Evolutionary conservation across 2,113 vertebrate genomes (phyloP).

Genomic region (Archocentrus centrarchus): DNA sequence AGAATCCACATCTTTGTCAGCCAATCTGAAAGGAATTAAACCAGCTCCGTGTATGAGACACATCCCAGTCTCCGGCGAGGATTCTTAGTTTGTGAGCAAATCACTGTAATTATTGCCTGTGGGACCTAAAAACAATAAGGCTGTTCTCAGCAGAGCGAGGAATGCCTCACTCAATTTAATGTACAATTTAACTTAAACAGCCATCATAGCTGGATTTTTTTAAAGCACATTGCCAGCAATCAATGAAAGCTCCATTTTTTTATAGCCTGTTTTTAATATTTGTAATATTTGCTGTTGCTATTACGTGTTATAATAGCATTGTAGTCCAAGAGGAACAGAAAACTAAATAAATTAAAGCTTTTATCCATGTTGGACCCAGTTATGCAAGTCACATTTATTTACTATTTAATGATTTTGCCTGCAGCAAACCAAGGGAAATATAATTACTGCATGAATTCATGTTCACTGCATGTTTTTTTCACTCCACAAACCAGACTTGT

Average conservation of each 20-base stretch:
- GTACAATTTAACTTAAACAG: background rate
- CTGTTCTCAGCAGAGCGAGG: background rate
- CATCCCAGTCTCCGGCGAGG: constrained; percentile 3
- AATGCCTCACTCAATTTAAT: background rate
- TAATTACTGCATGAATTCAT: background rate
- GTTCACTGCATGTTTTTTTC: background rate
- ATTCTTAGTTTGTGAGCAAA: constrained; percentile 3
- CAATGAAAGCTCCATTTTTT: background rate
- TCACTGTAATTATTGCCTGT: constrained; percentile 31
- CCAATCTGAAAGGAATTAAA: constrained; percentile 30
- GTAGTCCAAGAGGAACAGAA: background rate
- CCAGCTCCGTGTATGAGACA: background rate
- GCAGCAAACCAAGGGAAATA: background rate
- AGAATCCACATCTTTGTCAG: constrained; percentile 37
- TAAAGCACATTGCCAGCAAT: background rate
- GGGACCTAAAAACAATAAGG: constrained; percentile 19
- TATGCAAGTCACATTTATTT: background rate
- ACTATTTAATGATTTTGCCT: too few relatives aligned
- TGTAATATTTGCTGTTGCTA: background rate
- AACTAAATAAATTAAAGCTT: background rate
- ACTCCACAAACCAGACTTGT: background rate
- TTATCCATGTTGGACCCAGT: background rate
- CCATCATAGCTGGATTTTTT: background rate
- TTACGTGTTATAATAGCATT: background rate
- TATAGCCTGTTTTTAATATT: background rate